Evolutionary conservation across 2,113 vertebrate species (phyloP).

Genomic region (Thalassoma bifasciatum): DNA sequence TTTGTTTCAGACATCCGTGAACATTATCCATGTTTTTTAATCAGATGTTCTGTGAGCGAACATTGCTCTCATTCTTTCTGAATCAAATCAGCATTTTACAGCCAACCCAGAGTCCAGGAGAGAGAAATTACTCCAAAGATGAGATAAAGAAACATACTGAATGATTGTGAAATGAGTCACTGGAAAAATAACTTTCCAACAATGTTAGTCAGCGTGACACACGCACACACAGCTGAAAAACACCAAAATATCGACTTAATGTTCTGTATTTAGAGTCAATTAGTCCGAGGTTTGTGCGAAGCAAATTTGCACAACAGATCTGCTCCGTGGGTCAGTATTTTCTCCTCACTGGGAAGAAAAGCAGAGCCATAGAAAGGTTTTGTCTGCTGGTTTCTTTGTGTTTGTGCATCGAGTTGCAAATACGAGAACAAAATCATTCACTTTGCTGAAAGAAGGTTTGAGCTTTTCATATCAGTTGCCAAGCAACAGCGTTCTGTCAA

Average conservation of each 20-base stretch:
- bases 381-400: not conserved
- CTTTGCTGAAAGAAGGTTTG: not conserved
- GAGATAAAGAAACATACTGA: slow-evolving; percentile 1
- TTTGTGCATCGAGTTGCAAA: not conserved
- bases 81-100: slow-evolving; percentile 36
- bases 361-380: not conserved
- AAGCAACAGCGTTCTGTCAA: slow-evolving; percentile 40
- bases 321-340: too few relatives aligned
- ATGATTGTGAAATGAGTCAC: not conserved
- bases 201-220: not conserved
- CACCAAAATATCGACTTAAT: not conserved
- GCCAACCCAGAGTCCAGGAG: slow-evolving; percentile 46
- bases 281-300: too few relatives aligned
- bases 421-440: slow-evolving; percentile 11
- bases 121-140: slow-evolving; percentile 7
- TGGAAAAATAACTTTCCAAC: not conserved
- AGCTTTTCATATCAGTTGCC: slow-evolving; percentile 35
- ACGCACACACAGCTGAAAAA: not conserved
- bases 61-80: slow-evolving; percentile 33
- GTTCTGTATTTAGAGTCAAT: not conserved
- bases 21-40: slow-evolving; percentile 20
- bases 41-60: slow-evolving; percentile 31
- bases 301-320: too few relatives aligned
- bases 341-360: too few relatives aligned
- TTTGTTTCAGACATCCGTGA: slow-evolving; percentile 24